Evolutionary conservation across 2,888 invertebrate species (phyloP).

Genomic region (Agriopis aurantiaria): DNA sequence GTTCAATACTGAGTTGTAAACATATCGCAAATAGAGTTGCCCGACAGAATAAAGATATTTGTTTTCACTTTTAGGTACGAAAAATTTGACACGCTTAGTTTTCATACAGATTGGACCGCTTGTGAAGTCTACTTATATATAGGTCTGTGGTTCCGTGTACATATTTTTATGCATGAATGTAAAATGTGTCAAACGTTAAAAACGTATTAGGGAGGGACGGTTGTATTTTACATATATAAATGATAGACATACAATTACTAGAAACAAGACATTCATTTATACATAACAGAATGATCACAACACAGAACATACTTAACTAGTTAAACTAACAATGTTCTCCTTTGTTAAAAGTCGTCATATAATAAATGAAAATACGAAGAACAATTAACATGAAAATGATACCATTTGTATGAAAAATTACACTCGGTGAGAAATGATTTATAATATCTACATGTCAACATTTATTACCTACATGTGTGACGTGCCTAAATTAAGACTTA

Average conservation of each 20-base stretch:
- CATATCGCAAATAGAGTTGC: no score
- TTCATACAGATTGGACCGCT: no score
- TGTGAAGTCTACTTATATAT: no score
- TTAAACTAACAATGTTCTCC: conserved; percentile 42
- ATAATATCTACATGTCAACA: conserved; percentile 61
- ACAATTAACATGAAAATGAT: conserved; percentile 34
- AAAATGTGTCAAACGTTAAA: no score
- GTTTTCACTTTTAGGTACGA: no score
- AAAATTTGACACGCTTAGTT: no score
- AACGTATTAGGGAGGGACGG: no score
- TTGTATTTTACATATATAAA: conserved; percentile 9
- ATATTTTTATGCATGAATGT: not conserved
- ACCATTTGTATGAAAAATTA: conserved; percentile 35
- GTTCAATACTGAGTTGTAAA: no score
- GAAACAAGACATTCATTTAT: conserved; percentile 38
- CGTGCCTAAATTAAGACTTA: conserved; percentile 66
- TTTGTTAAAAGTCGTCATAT: conserved; percentile 33
- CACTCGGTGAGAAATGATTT: conserved; percentile 55
- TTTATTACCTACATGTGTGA: conserved; percentile 50
- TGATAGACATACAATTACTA: conserved; percentile 44
- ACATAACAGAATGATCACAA: conserved; percentile 41
- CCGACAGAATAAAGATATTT: no score
- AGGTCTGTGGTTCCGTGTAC: not conserved
- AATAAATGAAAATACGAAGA: conserved; percentile 30
- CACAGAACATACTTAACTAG: conserved; percentile 39